Evolutionary conservation across 2,888 invertebrate species (phyloP).

Genomic region (Phoenoteleia sp.): DNA sequence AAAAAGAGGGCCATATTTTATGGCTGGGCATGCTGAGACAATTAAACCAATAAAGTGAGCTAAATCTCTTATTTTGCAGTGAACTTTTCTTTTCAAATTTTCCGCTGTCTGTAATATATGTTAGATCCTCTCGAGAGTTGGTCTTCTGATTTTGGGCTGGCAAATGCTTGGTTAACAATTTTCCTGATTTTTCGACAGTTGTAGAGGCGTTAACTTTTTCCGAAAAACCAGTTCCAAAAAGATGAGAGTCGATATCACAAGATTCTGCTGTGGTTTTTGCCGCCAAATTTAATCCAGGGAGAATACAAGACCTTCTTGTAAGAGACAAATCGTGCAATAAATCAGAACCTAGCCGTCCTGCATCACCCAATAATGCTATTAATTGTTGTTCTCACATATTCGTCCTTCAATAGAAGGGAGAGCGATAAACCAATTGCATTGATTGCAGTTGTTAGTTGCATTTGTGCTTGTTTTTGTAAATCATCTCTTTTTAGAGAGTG

Average conservation of each 20-base stretch:
- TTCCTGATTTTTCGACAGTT: no score
- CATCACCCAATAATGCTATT: neutral
- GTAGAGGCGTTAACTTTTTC: no score
- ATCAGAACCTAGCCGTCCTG: neutral
- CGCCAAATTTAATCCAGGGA: no score
- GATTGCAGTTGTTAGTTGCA: neutral
- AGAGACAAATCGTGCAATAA: neutral
- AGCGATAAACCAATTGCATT: neutral
- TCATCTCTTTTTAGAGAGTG: neutral
- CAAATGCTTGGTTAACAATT: no score
- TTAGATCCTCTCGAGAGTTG: no score
- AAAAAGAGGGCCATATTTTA: constrained; percentile 37
- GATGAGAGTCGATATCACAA: no score
- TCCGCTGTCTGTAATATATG: no score
- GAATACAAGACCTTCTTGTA: neutral
- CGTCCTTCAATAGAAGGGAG: neutral
- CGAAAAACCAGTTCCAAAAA: no score
- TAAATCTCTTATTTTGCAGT: constrained; percentile 57
- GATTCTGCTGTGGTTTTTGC: no score
- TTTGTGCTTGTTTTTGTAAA: neutral
- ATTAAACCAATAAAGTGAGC: constrained; percentile 42
- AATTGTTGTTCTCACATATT: neutral
- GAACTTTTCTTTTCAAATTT: no score
- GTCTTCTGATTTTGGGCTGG: no score
- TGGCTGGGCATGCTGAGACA: constrained; percentile 43